Conservation (phyloP, 1,140 invertebrate genomes). For the Polyergus mexicanus region DNA sequence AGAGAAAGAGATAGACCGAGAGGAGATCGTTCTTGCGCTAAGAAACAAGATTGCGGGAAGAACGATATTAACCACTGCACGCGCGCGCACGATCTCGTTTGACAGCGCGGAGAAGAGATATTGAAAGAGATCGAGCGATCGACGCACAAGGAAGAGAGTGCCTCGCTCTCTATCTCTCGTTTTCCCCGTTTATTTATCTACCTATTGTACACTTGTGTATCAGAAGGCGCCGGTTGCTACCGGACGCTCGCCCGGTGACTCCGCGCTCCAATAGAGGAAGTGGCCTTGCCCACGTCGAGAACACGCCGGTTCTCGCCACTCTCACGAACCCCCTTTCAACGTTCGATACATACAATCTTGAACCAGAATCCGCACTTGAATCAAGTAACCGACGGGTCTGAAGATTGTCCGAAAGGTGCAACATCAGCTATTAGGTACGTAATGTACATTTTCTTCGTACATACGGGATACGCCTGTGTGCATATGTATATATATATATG, state of each 20-base stretch:
- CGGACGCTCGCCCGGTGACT: constrained; percentile 35
- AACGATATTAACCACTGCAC: background rate
- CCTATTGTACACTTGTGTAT: constrained; percentile 36
- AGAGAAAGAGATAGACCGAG: background rate
- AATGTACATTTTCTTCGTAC: background rate
- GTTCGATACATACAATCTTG: background rate
- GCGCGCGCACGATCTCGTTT: background rate
- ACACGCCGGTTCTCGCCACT: constrained; percentile 31
- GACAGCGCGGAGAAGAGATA: background rate
- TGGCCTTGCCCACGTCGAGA: constrained; percentile 53
- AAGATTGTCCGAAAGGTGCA: constrained; percentile 26
- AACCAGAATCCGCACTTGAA: background rate
- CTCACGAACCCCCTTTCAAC: background rate
- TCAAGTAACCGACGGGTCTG: background rate
- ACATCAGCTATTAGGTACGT: constrained; percentile 27
- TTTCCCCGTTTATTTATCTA: constrained; percentile 47
- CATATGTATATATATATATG: background rate
- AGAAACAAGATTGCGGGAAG: background rate
- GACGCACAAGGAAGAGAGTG: too few species aligned
- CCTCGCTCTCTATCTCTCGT: background rate
- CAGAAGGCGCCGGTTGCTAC: constrained; percentile 46
- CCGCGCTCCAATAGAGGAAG: constrained; percentile 32
- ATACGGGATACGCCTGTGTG: background rate
- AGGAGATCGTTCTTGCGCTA: background rate
- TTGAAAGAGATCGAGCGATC: constrained; percentile 7